Percentiles rank a stretch among this genome's conserved stretches.
Evolutionary conservation across 2,888 invertebrate species (phyloP).

Genomic region (Conchocele bisecta): DNA sequence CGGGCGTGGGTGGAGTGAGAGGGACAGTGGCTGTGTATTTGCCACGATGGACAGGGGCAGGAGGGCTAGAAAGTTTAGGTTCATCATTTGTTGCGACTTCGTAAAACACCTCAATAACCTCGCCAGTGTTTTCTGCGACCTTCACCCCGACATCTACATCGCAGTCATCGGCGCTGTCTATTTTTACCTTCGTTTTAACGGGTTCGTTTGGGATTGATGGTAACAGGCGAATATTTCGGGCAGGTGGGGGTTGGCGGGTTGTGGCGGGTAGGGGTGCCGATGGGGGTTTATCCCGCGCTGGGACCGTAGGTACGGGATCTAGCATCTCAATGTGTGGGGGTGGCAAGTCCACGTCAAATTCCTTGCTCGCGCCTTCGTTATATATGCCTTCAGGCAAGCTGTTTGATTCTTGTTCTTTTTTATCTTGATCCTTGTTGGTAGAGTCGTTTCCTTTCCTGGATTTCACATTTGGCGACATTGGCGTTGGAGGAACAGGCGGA

Average conservation of each 20-base stretch:
- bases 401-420: no score
- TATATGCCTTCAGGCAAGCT: conserved; percentile 59
- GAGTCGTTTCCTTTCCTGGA: no score
- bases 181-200: conserved; percentile 39
- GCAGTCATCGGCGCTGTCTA: no score
- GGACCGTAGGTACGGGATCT: conserved; percentile 30
- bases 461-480: conserved; percentile 18
- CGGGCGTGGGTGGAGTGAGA: no score
- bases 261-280: conserved; percentile 9
- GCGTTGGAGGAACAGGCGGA: conserved; percentile 40
- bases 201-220: conserved; percentile 34
- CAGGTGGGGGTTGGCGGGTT: conserved; percentile 18
- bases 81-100: no score
- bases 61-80: no score
- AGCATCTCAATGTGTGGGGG: conserved; percentile 3
- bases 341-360: conserved; percentile 6
- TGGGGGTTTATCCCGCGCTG: conserved; percentile 1
- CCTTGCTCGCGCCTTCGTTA: conserved; percentile 57
- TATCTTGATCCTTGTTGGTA: no score
- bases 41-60: no score
- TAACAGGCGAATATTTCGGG: conserved; percentile 6
- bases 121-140: no score
- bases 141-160: no score
- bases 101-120: no score
- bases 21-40: no score